Base-by-base conservation (phyloP, 2,113 vertebrate species). In the Mirza zaza region DNA sequence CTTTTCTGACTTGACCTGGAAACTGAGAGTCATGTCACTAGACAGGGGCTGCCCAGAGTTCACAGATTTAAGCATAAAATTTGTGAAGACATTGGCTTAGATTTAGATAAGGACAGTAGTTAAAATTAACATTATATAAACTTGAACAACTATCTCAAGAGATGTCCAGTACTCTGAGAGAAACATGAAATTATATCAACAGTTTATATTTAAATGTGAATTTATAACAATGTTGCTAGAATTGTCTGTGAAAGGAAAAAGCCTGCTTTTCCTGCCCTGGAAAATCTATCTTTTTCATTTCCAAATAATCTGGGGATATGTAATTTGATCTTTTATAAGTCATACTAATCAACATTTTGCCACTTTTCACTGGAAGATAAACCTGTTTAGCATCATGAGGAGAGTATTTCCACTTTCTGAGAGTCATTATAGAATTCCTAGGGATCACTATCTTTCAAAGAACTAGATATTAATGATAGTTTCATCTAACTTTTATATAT, bases 1-100 rank as follows among this genome's bases (percentile, higher is more conserved):
- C 76, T 90, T 89, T 80, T 92, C 90, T 90, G 76, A 91, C 91
- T 91, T 95, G 95, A 96, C 95, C 94, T 91, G 93, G 93, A 97
- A 98, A 96, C 79, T 32, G 68, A 82, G 71, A 96, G 86, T 95
- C 96, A 79, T 42, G 32, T 94, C 91, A 89, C 76, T 61, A 70
- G 95, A 95, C 93, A 67, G 85, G 81, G 76, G 45, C 94, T 96
- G 71, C 80, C 87, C 36, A 81, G 94, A 96, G 93, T 73, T 96
- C 92, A 90, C 25, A 52, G 93, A 96, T 87, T 83, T 63, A 73
- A 75, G 95, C 81, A 91, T 95, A 61, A 93, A 92, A 82, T 90
- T 97, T 83, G 34, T 83, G 76, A 94, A 91, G 83, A 95, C 87
- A 84, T 25, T 83, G 86, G 70, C 94, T 93, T 75, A 71, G 94